A percentile compares a stretch with the other conserved stretches of the same genome.
Evolutionary conservation across 2,888 invertebrate genomes (phyloP).

Genomic region (Dolomedes plantarius): DNA sequence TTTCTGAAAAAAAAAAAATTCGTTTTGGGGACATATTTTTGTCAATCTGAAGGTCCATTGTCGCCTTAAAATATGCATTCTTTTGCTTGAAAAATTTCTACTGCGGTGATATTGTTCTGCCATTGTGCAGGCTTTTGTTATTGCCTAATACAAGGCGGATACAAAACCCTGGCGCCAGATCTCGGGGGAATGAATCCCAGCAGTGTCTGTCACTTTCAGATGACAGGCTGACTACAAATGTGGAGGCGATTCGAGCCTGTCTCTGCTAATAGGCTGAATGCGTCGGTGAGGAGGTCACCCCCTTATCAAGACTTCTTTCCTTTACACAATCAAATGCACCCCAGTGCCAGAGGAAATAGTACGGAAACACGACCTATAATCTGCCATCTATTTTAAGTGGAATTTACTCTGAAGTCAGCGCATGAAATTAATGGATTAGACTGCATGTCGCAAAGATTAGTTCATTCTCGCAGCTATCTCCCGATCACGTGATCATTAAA

Average conservation of each 20-base stretch:
- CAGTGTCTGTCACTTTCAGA: conserved; percentile 43
- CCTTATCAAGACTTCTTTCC: conserved; percentile 36
- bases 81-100: too few species aligned
- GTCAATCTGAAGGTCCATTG: too few species aligned
- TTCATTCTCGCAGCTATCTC: too few species aligned
- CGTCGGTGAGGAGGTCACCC: conserved; percentile 29
- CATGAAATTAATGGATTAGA: background rate
- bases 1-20: too few species aligned
- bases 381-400: conserved; percentile 2
- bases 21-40: too few species aligned
- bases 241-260: conserved; percentile 18
- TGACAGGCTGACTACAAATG: conserved; percentile 33
- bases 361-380: conserved; percentile 32
- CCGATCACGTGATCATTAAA: too few species aligned
- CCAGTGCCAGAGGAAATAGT: conserved; percentile 1
- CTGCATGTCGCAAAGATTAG: background rate
- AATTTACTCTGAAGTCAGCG: background rate
- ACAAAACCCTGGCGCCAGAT: conserved; percentile 2
- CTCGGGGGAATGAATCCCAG: conserved; percentile 23
- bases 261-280: conserved; percentile 40
- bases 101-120: too few species aligned
- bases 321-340: background rate
- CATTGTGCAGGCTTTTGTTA: background rate
- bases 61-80: too few species aligned
- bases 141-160: background rate